Evolutionary conservation across 1,140 invertebrate species (phyloP).

Genomic region (Bradysia coprophila): DNA sequence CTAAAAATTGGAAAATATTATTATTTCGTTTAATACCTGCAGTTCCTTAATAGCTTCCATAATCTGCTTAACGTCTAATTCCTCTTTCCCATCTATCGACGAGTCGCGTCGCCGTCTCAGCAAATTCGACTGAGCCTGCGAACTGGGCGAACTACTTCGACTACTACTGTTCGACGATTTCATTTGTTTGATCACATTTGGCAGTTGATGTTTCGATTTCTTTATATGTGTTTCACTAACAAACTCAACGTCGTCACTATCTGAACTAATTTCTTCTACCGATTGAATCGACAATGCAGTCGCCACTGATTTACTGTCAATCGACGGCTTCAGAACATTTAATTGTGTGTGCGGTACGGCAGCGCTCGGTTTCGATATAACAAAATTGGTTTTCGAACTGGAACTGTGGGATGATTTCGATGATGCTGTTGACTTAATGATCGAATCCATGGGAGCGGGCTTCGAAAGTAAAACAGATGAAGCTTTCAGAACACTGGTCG

Average conservation of each 20-base stretch:
- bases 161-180: not conserved
- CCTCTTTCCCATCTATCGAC: not conserved
- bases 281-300: no score
- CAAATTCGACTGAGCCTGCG: not conserved
- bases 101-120: not conserved
- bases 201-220: not conserved
- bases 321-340: not conserved
- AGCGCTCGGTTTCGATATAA: not conserved
- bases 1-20: not conserved
- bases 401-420: not conserved
- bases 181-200: not conserved
- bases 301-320: not conserved
- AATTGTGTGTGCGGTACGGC: not conserved
- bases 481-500: not conserved
- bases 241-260: conserved; percentile 19
- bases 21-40: conserved; percentile 6
- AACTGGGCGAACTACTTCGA: not conserved
- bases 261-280: conserved; percentile 10
- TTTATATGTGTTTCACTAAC: conserved; percentile 12
- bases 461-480: conserved; percentile 6
- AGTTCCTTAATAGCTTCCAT: conserved; percentile 2
- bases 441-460: no score
- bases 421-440: not conserved
- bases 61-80: conserved; percentile 1
- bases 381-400: not conserved